Conservation (phyloP, 2,113 vertebrate genomes). For the Rhinoptilus africanus region DNA sequence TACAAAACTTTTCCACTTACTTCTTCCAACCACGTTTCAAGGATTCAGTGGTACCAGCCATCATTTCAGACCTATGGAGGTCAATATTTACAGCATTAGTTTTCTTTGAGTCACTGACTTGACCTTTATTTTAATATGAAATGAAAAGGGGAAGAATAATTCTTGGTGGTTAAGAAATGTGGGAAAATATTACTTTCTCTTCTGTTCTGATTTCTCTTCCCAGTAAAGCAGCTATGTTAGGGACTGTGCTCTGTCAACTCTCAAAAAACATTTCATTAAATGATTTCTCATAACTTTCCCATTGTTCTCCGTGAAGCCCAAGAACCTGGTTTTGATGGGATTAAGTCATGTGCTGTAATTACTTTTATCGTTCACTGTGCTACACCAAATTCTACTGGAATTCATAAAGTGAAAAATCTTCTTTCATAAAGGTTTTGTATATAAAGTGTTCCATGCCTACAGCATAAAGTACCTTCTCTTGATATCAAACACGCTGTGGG, state of each 20-base stretch:
- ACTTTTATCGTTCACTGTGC: neutral
- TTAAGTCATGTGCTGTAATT: neutral
- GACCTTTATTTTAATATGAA: neutral
- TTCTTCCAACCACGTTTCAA: constrained; percentile 49
- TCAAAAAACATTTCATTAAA: neutral
- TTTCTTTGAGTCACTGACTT: constrained; percentile 12
- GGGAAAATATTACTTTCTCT: neutral
- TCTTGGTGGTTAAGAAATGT: neutral
- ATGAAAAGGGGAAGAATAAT: neutral
- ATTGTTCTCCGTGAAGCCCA: neutral
- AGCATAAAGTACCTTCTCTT: neutral
- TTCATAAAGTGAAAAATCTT: neutral
- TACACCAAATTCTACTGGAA: neutral
- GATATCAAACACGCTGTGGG: neutral
- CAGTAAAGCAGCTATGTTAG: neutral
- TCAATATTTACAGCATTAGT: constrained; percentile 46
- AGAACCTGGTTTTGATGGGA: neutral
- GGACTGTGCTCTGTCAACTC: neutral
- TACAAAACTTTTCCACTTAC: constrained; percentile 46
- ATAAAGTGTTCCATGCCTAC: neutral
- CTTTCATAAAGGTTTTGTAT: neutral
- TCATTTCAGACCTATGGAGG: constrained; percentile 51
- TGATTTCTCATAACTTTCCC: neutral
- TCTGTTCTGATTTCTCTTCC: neutral
- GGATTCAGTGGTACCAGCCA: constrained; percentile 33